Base-by-base conservation (phyloP, 2,797 vertebrate genomes). In the Cyclopterus lumpus region DNA sequence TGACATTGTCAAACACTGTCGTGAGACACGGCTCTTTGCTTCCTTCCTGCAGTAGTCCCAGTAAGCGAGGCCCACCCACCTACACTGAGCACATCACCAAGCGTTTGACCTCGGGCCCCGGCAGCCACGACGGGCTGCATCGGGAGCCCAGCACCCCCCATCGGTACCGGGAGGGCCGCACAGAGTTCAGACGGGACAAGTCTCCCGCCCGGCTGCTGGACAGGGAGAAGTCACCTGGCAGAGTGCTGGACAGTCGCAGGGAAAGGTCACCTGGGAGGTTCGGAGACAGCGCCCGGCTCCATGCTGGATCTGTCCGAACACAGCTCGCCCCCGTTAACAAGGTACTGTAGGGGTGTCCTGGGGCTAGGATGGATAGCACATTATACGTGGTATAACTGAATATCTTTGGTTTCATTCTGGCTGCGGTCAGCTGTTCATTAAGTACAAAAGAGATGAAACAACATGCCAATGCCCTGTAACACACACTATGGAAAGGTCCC, bases 41-140 rank as follows among this genome's bases (percentile, higher is more conserved):
- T 9, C 73, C 34, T 71, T 0, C 16, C 64, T 49, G 60, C 93
- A 96, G 95, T 55, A 99, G 98, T 89, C 98, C 98, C 57, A 99
- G 96, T 90, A 99, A 99, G 93, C 95, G 98, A 24, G 96, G 97
- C 1, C 98, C 98, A 0, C 98, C 98, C 57, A 99, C 98, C 0
- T 99, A 99, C 93, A 97, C 97, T 1, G 98, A 99, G 95, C 98
- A 99, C 96, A 99, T 99, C 90, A 95, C 98, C 88, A 99, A 99
- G 92, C 94, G 97, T 0, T 93, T 98, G 86, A 95, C 97, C 2
- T 98, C 98, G 1, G 97, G 97, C 72, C 97, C 97, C 0, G 96
- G 93, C 59, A 91, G 96, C 0, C 97, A 97, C 0, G 96, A 96
- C 0, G 97, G 98, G 59, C 95, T 98, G 86, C 96, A 98, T 44